A percentile compares a stretch with the other conserved stretches of the same genome.
These are phyloP conservation scores for Syncerus caffer DNA, from an alignment of 2,797 vertebrate genomes.

Conservation along the genomic window DNA sequence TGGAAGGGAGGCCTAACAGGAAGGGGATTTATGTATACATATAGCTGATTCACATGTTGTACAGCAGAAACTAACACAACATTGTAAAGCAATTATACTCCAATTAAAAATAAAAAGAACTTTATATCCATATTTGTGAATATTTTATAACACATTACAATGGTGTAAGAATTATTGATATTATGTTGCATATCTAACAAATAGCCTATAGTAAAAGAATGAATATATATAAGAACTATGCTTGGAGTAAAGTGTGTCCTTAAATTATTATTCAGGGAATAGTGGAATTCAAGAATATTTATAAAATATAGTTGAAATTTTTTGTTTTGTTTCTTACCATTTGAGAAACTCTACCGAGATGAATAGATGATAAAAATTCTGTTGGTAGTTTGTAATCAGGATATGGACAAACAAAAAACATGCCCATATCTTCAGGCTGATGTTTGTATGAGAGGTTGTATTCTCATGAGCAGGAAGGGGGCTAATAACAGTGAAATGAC, in stretches of 20 bases:
- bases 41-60: background rate
- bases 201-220: background rate
- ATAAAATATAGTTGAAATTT: background rate
- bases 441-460: background rate
- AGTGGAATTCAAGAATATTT: background rate
- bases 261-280: background rate
- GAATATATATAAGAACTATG: background rate
- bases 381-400: background rate
- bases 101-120: background rate
- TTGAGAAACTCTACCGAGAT: background rate
- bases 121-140: slow-evolving; percentile 2
- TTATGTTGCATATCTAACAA: background rate
- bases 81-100: background rate
- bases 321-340: background rate
- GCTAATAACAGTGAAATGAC: background rate
- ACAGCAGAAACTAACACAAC: background rate
- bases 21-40: background rate
- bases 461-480: background rate
- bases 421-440: background rate
- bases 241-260: background rate
- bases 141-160: background rate
- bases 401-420: background rate
- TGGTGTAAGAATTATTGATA: background rate
- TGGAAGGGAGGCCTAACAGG: background rate
- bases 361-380: background rate